Conservation (phyloP, 2,797 vertebrate genomes). For the Botia kubotai region DNA sequence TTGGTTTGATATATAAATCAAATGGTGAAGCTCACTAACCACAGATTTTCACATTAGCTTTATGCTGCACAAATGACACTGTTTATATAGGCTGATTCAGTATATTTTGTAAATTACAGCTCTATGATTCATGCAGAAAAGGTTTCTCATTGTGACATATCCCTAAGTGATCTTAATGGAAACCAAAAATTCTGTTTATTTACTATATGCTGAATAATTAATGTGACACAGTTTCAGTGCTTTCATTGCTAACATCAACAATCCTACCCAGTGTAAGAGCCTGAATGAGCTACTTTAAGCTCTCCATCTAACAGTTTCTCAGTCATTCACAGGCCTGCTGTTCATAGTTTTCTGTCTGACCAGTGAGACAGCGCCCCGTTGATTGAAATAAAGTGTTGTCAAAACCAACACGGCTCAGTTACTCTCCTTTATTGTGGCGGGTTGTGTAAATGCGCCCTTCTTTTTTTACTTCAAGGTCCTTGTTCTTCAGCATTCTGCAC, state of each 20-base stretch:
- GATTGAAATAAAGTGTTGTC: constrained; percentile 47
- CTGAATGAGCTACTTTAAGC: constrained; percentile 43
- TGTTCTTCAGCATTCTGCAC: neutral
- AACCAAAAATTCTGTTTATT: constrained; percentile 10
- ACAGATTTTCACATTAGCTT: constrained; percentile 1
- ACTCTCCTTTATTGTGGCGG: constrained; percentile 17
- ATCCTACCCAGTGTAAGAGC: constrained; percentile 16
- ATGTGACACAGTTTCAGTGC: constrained; percentile 17
- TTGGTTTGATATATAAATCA: neutral
- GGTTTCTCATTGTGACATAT: constrained; percentile 13
- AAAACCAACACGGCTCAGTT: constrained; percentile 18
- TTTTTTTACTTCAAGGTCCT: neutral
- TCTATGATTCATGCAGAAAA: constrained; percentile 16
- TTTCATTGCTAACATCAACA: constrained; percentile 32
- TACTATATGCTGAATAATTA: constrained; percentile 10
- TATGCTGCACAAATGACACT: constrained; percentile 11
- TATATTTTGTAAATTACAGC: constrained; percentile 10
- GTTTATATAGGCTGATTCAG: constrained; percentile 7
- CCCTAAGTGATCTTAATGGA: neutral
- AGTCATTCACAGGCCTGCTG: neutral
- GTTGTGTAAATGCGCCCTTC: neutral
- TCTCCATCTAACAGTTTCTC: constrained; percentile 35
- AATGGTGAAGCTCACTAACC: neutral
- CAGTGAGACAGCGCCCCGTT: constrained; percentile 14
- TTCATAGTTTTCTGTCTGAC: constrained; percentile 24